Evolutionary conservation across 2,797 vertebrate species (phyloP).

Genomic region (Coracias cyanogaster): DNA sequence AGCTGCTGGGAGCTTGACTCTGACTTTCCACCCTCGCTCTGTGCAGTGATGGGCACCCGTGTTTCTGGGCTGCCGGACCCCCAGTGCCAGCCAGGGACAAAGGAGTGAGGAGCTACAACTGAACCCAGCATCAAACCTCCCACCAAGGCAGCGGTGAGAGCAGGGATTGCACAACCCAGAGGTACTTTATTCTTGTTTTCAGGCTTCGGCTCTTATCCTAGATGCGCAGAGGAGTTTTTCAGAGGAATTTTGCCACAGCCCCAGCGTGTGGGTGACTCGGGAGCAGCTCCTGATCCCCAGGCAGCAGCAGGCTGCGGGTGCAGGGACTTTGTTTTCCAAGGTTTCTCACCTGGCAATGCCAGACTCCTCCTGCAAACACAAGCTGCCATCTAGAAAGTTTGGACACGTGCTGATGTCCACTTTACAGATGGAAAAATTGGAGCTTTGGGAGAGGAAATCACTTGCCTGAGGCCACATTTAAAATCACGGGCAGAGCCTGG

Average conservation of each 20-base stretch:
- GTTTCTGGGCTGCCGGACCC: not conserved
- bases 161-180: not conserved
- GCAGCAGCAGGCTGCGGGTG: not conserved
- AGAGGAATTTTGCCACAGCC: not conserved
- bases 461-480: not conserved
- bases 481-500: not conserved
- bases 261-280: fast-evolving
- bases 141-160: not conserved
- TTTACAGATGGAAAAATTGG: not conserved
- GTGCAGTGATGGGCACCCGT: fast-evolving
- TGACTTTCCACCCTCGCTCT: fast-evolving
- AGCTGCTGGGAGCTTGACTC: fast-evolving
- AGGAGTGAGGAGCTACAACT: not conserved
- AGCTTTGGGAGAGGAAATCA: not conserved
- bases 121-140: not conserved
- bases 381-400: not conserved
- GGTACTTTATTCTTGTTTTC: not conserved
- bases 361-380: not conserved
- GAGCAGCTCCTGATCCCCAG: not conserved
- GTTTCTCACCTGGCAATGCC: not conserved
- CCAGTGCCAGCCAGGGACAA: not conserved
- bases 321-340: not conserved
- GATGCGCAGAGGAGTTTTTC: not conserved
- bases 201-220: not conserved
- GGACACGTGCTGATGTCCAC: not conserved